Evolutionary conservation across 2,888 invertebrate species (phyloP), one percentile per base, ranked within the genome.

Genomic region (Drosophila anomelani): DNA sequence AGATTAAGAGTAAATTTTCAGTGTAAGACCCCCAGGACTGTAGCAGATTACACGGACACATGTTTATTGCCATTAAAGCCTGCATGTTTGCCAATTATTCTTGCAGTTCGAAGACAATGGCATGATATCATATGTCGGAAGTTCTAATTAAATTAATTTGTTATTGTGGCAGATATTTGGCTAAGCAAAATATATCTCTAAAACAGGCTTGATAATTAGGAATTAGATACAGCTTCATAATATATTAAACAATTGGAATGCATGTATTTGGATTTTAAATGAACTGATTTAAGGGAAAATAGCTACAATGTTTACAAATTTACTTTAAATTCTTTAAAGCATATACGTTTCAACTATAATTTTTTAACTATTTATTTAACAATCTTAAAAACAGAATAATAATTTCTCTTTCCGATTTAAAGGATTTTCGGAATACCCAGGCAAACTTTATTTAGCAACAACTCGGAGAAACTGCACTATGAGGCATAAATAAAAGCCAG

Each of bases 401-500:
- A 20, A 10, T 15, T 20, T 15, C 3, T 1, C 7, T 12, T 13
- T 13, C 12, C 3, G n/a, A 1, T 10, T 26, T 9, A 6, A 2
- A 15, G 1, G 20, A 7, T 23, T 49, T 29, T 64, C 15, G 38
- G 69, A 67, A 67, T 46, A 29, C 13, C 46, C 23, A n/a, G 17
- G 17, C 10, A 0, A 26, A 36, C 29, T 63, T 49, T 49, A 36
- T 36, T 43, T n/a, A 17, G 41, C 26, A 64, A n/a, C 23, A 15
- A 17, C 47, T 47, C 29, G 10, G 17, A 41, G 32, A 41, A 41
- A 29, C 17, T 47, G 39, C 39, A 17, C 38, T 34, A 12, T 36
- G 47, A 20, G 36, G 56, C 57, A 68, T 47, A 68, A 49, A 68
- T 57, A 70, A 68, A 39, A 47, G 57, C 57, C 34, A 23, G 39